A percentile compares a stretch with the other conserved stretches of the same genome.
Conservation (phyloP, 2,888 invertebrate genomes). For the Neoscelio sp. region DNA sequence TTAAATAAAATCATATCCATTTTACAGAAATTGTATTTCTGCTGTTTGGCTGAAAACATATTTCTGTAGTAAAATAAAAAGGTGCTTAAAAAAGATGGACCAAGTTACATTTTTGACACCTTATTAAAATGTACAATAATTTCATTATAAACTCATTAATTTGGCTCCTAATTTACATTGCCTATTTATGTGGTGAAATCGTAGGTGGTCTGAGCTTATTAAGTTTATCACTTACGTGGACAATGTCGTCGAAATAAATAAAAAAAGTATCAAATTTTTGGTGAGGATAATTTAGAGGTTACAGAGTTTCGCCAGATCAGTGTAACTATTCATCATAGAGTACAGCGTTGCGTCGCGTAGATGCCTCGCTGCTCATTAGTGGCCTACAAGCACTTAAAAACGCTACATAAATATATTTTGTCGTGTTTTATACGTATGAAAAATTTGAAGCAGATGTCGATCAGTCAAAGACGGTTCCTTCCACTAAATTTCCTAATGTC, state of each 20-base stretch:
- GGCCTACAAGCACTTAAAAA: constrained; percentile 72
- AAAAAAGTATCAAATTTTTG: constrained; percentile 37
- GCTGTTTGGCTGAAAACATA: too few relatives aligned
- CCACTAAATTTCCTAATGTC: constrained; percentile 12
- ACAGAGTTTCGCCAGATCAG: constrained; percentile 47
- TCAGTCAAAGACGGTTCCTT: not conserved
- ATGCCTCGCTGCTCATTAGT: constrained; percentile 74
- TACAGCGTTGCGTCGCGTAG: constrained; percentile 40
- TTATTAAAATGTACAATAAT: too few relatives aligned
- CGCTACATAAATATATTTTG: constrained; percentile 65
- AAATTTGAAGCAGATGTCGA: constrained; percentile 64
- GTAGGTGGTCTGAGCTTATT: too few relatives aligned
- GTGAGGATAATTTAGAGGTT: constrained; percentile 51
- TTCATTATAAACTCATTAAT: too few relatives aligned
- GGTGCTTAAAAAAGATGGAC: too few relatives aligned
- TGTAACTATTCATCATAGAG: constrained; percentile 69
- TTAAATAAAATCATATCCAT: too few relatives aligned
- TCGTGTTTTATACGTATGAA: constrained; percentile 72
- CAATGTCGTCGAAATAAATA: not conserved
- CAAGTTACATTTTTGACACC: too few relatives aligned
- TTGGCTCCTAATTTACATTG: too few relatives aligned
- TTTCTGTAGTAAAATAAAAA: too few relatives aligned
- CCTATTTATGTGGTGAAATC: too few relatives aligned
- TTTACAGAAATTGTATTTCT: too few relatives aligned
- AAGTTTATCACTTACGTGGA: too few relatives aligned